Percentiles rank a stretch among this genome's conserved stretches.
Evolutionary conservation across 2,797 vertebrate genomes (phyloP).

Genomic region (Gastrophryne carolinensis): DNA sequence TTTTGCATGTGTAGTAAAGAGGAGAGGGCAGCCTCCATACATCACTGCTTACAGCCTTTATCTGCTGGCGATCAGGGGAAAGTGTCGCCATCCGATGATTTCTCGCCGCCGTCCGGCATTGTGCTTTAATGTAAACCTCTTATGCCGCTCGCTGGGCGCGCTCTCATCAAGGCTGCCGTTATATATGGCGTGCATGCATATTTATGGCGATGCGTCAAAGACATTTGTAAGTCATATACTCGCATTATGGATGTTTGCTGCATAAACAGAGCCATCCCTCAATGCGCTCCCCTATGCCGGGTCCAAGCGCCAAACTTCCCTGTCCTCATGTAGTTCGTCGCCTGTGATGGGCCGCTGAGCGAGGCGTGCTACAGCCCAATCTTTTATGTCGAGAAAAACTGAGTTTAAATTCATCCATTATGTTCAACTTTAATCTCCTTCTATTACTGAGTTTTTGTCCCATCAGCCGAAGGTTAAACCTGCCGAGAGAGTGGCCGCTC

Average conservation of each 20-base stretch:
- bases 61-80: conserved; percentile 71
- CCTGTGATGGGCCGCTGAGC: too few species aligned
- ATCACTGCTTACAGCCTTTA: conserved; percentile 69
- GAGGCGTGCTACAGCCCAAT: too few species aligned
- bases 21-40: conserved; percentile 58
- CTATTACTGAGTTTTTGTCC: too few species aligned
- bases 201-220: conserved; percentile 77
- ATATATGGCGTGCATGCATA: conserved; percentile 75
- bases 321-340: too few species aligned
- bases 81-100: conserved; percentile 76
- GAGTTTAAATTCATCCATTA: too few species aligned
- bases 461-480: too few species aligned
- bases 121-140: conserved; percentile 73
- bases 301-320: too few species aligned
- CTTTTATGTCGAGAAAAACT: too few species aligned
- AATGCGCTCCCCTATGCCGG: too few species aligned
- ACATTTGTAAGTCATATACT: conserved; percentile 75
- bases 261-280: conserved; percentile 64
- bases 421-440: too few species aligned
- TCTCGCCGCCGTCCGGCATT: conserved; percentile 68
- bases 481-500: too few species aligned
- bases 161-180: conserved; percentile 79
- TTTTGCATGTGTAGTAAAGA: conserved; percentile 57
- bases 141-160: conserved; percentile 68
- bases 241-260: conserved; percentile 67